Percentiles rank a stretch among this genome's conserved stretches.
phyloP scores from a whole-genome alignment of 2,113 vertebrate genomes.

The Vimba vimba region DNA sequence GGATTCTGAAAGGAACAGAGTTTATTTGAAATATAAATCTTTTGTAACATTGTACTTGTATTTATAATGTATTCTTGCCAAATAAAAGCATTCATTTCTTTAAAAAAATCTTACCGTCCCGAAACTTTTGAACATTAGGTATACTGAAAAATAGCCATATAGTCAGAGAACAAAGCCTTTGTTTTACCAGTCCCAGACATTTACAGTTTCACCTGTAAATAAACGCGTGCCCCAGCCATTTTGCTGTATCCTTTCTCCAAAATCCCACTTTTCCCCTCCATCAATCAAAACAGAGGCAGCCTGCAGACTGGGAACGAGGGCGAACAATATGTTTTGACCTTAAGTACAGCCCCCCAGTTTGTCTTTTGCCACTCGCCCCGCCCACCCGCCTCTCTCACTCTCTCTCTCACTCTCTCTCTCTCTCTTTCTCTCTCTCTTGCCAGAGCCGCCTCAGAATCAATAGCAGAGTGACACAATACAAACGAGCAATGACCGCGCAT shows the following conservation, averaged over 20 bases:
- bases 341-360: conserved; percentile 74
- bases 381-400: conserved; percentile 17
- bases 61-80: neutral
- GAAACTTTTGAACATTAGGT: neutral
- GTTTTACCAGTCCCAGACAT: neutral
- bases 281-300: conserved; percentile 75
- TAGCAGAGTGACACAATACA: conserved; percentile 54
- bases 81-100: neutral
- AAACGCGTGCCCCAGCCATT: neutral
- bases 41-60: neutral
- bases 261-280: conserved; percentile 65
- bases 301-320: conserved; percentile 66
- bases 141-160: neutral
- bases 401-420: no score
- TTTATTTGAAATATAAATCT: neutral
- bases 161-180: neutral
- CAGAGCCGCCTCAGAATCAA: conserved; percentile 45
- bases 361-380: conserved; percentile 70
- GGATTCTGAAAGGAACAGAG: neutral
- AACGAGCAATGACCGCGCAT: conserved; percentile 49
- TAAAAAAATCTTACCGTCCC: neutral
- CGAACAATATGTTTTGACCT: conserved; percentile 83
- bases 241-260: conserved; percentile 47
- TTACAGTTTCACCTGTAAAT: neutral
- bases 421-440: no score